phyloP scores from a whole-genome alignment of 2,888 invertebrate genomes.

The Tachina lurida region DNA sequence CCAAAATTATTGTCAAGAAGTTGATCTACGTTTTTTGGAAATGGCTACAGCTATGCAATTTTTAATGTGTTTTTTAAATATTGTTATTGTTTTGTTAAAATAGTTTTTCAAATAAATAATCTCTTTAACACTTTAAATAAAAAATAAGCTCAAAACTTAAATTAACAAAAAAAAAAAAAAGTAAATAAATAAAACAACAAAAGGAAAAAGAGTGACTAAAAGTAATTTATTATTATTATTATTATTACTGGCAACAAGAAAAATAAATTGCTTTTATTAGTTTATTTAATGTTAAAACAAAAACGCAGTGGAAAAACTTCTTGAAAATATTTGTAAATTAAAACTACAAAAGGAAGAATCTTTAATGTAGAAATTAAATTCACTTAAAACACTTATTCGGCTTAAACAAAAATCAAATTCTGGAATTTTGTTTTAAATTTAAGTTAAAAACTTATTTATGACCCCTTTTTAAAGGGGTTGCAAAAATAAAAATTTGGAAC shows the following conservation, averaged over 20 bases:
- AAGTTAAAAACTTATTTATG: slow-evolving; percentile 46
- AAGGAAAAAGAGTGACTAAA: slow-evolving; percentile 69
- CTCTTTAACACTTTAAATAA: slow-evolving; percentile 21
- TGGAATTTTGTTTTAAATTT: slow-evolving; percentile 58
- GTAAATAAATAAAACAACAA: slow-evolving; percentile 38
- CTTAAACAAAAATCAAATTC: slow-evolving; percentile 48
- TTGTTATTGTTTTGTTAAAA: slow-evolving; percentile 59
- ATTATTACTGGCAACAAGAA: slow-evolving; percentile 6
- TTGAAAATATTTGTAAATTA: slow-evolving; percentile 79
- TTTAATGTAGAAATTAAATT: slow-evolving; percentile 41
- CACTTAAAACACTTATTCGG: slow-evolving; percentile 57
- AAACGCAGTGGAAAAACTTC: slow-evolving; percentile 81
- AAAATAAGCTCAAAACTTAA: slow-evolving; percentile 41
- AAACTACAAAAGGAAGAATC: slow-evolving; percentile 43
- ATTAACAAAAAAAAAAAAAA: slow-evolving; percentile 57
- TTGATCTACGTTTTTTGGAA: slow-evolving; percentile 97
- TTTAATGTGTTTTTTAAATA: slow-evolving; percentile 78
- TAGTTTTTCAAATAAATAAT: slow-evolving; percentile 59
- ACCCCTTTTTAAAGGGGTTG: slow-evolving; percentile 16
- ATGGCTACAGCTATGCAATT: slow-evolving; percentile 85
- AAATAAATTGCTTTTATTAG: slow-evolving; percentile 63
- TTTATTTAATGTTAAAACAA: slow-evolving; percentile 30
- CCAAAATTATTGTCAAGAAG: slow-evolving; percentile 88
- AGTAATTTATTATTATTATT: slow-evolving; percentile 58
- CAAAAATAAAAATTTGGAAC: slow-evolving; percentile 66